Base-by-base conservation (phyloP, 2,113 vertebrate species). In the Tretioscincus oriximinensis region DNA sequence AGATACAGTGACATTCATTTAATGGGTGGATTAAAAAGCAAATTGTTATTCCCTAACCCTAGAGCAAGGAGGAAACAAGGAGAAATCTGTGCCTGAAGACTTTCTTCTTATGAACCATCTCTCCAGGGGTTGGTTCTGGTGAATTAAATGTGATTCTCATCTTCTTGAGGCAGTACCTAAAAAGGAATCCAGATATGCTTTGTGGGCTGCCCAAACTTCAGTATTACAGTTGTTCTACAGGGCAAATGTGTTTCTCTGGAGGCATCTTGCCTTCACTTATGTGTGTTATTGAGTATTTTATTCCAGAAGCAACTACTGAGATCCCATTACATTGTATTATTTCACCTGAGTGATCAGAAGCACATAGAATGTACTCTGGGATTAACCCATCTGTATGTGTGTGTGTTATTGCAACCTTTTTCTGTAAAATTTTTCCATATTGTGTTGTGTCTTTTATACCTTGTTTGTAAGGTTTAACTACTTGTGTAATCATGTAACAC, bases 301-400 rank as follows among this genome's bases (percentile, higher is more conserved):
- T 79, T 18, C 1, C 80, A 26, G 82, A 82, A 51, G 18, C 2
- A 77, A 7, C 76, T 72, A 49, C 31, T 51, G 81, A 71, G 28
- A 74, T 10, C 74, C 10, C 45, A 87, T 76, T 73, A 18, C 1
- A 58, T 78, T 87, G 84, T 84, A 82, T 75, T 63, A 77, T 60
- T 82, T 35, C 41, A 29, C 10, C 29, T 68, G 85, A 78, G 79
- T 85, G 88, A 35, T 72, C 72, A 31, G 84, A 86, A 80, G 41
- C n/a, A 90, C 87, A 85, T 88, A 90, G 86, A 85, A 64, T 82
- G 66, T 90, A 83, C 91, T 83, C 84, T 85, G 78, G 20, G 81
- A 88, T 89, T 91, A 47, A 67, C 22, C 60, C 85, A 64, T 28
- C 18, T 64, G 29, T 24, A 47, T 26, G 10, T 35, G 31, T 60